These are phyloP conservation scores for Oncopodura yosiiana DNA, from an alignment of 1,140 invertebrate genomes.

Conservation along the genomic window DNA sequence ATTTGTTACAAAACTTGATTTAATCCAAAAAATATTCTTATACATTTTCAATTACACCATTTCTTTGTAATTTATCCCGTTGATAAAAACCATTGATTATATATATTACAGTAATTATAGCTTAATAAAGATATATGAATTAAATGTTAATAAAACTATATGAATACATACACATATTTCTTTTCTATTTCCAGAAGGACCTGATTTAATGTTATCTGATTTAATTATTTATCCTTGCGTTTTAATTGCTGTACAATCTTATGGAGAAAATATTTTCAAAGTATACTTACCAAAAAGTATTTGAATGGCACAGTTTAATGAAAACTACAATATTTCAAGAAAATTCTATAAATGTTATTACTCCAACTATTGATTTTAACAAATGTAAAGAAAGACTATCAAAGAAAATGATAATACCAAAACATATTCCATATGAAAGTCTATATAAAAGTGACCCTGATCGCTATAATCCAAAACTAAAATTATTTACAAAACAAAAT, in stretches of 20 bases:
- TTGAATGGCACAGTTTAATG: slow-evolving; percentile 52
- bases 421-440: slow-evolving; percentile 51
- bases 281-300: slow-evolving; percentile 53
- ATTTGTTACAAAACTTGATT: too few relatives aligned
- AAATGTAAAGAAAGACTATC: not conserved
- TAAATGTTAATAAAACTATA: slow-evolving; percentile 2
- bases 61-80: too few relatives aligned
- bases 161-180: slow-evolving; percentile 11
- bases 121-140: slow-evolving; percentile 4
- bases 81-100: too few relatives aligned
- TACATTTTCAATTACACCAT: too few relatives aligned
- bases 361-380: not conserved
- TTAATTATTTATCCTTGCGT: slow-evolving; percentile 65
- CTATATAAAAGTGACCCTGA: slow-evolving; percentile 70
- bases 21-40: too few relatives aligned
- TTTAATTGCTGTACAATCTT: slow-evolving; percentile 51
- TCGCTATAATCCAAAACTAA: slow-evolving; percentile 59
- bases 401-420: slow-evolving; percentile 35
- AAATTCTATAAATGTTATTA: not conserved
- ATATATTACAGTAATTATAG: too few relatives aligned
- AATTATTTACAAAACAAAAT: slow-evolving; percentile 61
- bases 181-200: slow-evolving; percentile 74
- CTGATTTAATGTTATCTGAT: slow-evolving; percentile 71
- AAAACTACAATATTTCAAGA: slow-evolving; percentile 37
- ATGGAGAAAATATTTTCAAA: slow-evolving; percentile 38